phyloP scores from a whole-genome alignment of 2,888 invertebrate genomes.

The Ctena decussata region DNA sequence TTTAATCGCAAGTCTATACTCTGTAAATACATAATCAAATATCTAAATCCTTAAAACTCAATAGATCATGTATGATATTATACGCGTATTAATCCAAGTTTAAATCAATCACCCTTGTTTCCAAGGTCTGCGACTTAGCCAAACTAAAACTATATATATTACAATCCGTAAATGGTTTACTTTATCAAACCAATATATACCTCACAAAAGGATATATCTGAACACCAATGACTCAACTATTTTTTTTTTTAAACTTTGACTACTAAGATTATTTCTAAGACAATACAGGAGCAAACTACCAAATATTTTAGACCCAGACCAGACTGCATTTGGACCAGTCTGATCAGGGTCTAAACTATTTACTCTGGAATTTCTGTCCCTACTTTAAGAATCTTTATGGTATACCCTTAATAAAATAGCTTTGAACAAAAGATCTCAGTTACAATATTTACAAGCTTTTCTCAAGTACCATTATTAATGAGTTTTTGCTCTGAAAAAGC shows the following conservation, averaged over 20 bases:
- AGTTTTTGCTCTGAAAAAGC: no score
- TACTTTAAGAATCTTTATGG: no score
- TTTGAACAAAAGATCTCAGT: not conserved
- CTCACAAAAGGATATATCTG: no score
- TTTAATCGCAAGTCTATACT: not conserved
- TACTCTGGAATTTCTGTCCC: no score
- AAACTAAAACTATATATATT: conserved; percentile 26
- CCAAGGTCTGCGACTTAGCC: not conserved
- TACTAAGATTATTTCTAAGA: no score
- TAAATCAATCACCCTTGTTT: conserved; percentile 3
- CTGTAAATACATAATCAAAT: not conserved
- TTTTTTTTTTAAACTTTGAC: no score
- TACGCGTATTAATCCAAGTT: not conserved
- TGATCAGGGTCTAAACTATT: no score
- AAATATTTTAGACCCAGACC: no score
- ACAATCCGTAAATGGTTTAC: conserved; percentile 35
- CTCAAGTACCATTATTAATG: not conserved
- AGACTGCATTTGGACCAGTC: no score
- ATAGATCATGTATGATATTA: not conserved
- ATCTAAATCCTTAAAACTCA: not conserved
- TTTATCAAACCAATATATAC: conserved; percentile 47
- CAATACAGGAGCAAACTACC: no score
- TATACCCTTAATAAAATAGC: conserved; percentile 37
- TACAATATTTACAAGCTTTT: not conserved
- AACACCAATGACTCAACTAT: no score